These are phyloP conservation scores for Pammene aurita DNA, from an alignment of 2,888 invertebrate species.

Conservation along the genomic window DNA sequence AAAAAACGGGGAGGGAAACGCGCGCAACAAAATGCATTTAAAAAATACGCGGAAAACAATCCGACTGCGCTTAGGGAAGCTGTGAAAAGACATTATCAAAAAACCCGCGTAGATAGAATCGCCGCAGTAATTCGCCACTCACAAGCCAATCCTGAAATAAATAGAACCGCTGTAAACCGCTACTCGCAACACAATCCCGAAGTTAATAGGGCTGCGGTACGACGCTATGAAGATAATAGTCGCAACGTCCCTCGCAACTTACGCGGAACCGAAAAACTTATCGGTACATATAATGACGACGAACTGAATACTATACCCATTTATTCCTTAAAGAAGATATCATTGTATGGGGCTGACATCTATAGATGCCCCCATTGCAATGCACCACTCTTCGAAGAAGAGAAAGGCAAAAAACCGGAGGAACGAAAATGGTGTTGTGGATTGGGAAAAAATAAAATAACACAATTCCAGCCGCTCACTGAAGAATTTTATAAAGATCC, in stretches of 20 bases:
- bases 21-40: no score
- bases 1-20: not conserved
- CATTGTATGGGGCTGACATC: not conserved
- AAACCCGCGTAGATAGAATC: not conserved
- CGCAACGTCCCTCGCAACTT: not conserved
- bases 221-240: not conserved
- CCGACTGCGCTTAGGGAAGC: not conserved
- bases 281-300: not conserved
- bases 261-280: not conserved
- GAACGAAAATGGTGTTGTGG: not conserved
- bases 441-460: not conserved
- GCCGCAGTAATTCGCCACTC: constrained; percentile 5
- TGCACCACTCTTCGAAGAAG: constrained; percentile 7
- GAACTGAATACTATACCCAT: not conserved
- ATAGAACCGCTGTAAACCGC: constrained; percentile 1
- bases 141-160: constrained; percentile 7
- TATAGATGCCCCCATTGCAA: not conserved
- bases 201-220: not conserved
- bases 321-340: not conserved
- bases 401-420: not conserved
- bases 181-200: constrained; percentile 1
- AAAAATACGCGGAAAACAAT: no score
- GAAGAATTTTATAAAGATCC: not conserved
- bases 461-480: constrained; percentile 2
- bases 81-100: not conserved